Evolutionary conservation across 2,797 vertebrate genomes (phyloP).

Genomic region (Otolemur crassicaudatus): DNA sequence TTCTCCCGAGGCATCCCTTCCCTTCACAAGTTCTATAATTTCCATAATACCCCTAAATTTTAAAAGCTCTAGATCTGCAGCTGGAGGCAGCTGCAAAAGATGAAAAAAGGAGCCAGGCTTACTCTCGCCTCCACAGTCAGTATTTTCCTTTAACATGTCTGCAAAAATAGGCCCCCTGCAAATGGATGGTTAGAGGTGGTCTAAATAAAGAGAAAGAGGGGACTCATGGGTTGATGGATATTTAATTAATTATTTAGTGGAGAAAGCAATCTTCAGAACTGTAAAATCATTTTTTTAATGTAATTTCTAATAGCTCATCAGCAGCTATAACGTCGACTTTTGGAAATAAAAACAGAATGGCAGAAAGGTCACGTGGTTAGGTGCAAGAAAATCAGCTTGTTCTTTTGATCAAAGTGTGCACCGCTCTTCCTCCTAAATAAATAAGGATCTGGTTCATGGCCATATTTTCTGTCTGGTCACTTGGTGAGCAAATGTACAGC

Average conservation of each 20-base stretch:
- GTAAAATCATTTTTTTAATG: conserved; percentile 33
- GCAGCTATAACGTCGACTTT: background rate
- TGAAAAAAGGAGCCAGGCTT: conserved; percentile 35
- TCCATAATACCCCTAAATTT: conserved; percentile 77
- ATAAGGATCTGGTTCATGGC: background rate
- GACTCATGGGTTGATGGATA: conserved; percentile 48
- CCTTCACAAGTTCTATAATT: conserved; percentile 76
- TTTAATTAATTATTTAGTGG: conserved; percentile 56
- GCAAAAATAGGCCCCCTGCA: conserved; percentile 36
- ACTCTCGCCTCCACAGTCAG: conserved; percentile 33
- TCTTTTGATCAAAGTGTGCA: background rate
- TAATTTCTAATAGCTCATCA: background rate
- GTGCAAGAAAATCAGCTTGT: background rate
- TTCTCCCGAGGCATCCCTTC: conserved; percentile 74
- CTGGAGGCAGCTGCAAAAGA: conserved; percentile 66
- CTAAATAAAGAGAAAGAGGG: conserved; percentile 54
- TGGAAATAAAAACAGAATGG: background rate
- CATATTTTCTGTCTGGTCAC: background rate
- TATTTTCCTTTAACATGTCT: conserved; percentile 48
- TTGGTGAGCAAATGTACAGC: background rate
- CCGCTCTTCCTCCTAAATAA: conserved; percentile 7
- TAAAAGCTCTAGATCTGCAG: conserved; percentile 65
- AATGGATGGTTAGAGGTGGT: background rate
- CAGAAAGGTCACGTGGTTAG: background rate
- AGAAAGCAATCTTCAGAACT: conserved; percentile 29